These are phyloP conservation scores for Parotocinclus haroldoi DNA, from an alignment of 2,797 vertebrate species.

Conservation along the genomic window DNA sequence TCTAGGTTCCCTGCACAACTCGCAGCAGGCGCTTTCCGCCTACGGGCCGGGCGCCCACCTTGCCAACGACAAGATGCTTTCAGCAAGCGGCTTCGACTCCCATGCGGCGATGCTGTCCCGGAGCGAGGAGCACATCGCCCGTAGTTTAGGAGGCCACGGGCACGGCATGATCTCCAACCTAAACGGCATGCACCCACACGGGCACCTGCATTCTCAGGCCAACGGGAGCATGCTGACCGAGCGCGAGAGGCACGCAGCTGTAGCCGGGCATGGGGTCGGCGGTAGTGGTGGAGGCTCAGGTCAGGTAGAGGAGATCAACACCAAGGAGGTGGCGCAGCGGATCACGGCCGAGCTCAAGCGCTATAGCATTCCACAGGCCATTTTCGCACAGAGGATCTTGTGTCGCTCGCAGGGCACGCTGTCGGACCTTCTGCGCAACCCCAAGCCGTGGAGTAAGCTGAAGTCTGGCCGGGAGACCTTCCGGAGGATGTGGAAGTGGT, in stretches of 20 bases:
- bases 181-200: slow-evolving; percentile 84
- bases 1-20: slow-evolving; percentile 86
- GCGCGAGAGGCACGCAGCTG: slow-evolving; percentile 77
- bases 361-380: slow-evolving; percentile 97
- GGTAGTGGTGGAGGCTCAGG: slow-evolving; percentile 69
- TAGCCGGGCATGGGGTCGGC: slow-evolving; percentile 56
- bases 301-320: slow-evolving; percentile 96
- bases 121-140: slow-evolving; percentile 84
- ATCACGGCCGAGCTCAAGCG: slow-evolving; percentile 96
- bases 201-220: slow-evolving; percentile 78
- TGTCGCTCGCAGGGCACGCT: slow-evolving; percentile 95
- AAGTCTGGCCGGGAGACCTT: slow-evolving; percentile 97
- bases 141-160: slow-evolving; percentile 82
- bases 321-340: slow-evolving; percentile 94
- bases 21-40: slow-evolving; percentile 83
- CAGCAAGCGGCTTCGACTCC: slow-evolving; percentile 86
- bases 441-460: slow-evolving; percentile 98
- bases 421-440: slow-evolving; percentile 94
- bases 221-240: slow-evolving; percentile 82
- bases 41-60: slow-evolving; percentile 85
- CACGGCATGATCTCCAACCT: slow-evolving; percentile 85
- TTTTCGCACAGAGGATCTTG: slow-evolving; percentile 96
- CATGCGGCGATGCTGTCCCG: slow-evolving; percentile 92
- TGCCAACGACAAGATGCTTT: slow-evolving; percentile 88
- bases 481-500: slow-evolving; percentile 98